Evolutionary conservation across 1,140 invertebrate genomes (phyloP).

Genomic region (Luehdorfia chinensis): DNA sequence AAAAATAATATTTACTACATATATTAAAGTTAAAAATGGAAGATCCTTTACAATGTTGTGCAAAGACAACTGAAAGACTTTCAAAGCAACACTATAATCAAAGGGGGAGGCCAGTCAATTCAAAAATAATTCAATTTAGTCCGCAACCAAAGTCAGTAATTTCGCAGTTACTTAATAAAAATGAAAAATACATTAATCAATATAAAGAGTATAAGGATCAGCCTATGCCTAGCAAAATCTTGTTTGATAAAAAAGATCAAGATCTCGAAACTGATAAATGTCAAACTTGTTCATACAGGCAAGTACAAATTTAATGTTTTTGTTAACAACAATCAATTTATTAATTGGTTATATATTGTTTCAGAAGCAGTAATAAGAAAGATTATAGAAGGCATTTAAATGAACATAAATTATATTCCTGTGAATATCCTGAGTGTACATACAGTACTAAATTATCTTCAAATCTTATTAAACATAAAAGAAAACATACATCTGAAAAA

Average conservation of each 20-base stretch:
- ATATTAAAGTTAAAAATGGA: constrained; percentile 4
- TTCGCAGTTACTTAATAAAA: constrained; percentile 35
- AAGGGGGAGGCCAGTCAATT: constrained; percentile 43
- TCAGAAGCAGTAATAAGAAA: constrained; percentile 26
- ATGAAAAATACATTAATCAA: constrained; percentile 10
- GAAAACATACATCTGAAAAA: constrained; percentile 78
- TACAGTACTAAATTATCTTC: constrained; percentile 52
- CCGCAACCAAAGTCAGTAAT: constrained; percentile 49
- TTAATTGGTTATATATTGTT: constrained; percentile 19
- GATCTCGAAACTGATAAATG: constrained; percentile 5
- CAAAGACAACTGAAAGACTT: not conserved
- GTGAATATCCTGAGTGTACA: constrained; percentile 42
- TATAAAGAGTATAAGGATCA: constrained; percentile 3
- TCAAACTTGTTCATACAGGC: constrained; percentile 19
- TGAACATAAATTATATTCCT: constrained; percentile 29
- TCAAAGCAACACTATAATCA: constrained; percentile 24
- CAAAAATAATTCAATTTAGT: constrained; percentile 42
- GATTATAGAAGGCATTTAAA: constrained; percentile 23
- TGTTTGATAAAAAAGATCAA: not conserved
- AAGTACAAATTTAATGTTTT: constrained; percentile 1
- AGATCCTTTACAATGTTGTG: not conserved
- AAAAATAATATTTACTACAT: too few species aligned
- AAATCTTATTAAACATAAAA: constrained; percentile 61
- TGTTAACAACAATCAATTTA: too few species aligned
- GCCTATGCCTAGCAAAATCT: constrained; percentile 13